A percentile compares a stretch with the other conserved stretches of the same genome.
Evolutionary conservation across 2,797 vertebrate species (phyloP).

Genomic region (Tarsius wallacei): DNA sequence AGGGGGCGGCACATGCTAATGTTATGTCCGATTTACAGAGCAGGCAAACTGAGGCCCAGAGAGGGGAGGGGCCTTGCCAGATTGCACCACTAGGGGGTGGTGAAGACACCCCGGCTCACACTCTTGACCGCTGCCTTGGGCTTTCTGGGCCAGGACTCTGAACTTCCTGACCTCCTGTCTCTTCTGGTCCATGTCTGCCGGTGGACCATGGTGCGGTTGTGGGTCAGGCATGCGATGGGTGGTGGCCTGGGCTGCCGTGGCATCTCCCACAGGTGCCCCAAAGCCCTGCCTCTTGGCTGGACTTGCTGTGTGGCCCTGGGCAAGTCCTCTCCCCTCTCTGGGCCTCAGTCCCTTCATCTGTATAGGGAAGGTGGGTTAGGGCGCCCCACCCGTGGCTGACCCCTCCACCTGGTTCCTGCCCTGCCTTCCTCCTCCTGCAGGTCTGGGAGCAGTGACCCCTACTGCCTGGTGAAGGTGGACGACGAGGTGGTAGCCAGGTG

Average conservation of each 20-base stretch:
- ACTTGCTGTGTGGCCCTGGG: background rate
- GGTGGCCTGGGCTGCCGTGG: background rate
- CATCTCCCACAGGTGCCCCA: background rate
- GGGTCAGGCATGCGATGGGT: fast-evolving
- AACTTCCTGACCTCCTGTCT: background rate
- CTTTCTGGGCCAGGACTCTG: background rate
- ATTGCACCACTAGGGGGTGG: background rate
- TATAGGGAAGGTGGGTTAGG: background rate
- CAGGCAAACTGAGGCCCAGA: background rate
- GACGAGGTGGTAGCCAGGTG: constrained; percentile 97
- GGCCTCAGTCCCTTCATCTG: background rate
- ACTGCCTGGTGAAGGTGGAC: constrained; percentile 97
- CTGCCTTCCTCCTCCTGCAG: constrained; percentile 83
- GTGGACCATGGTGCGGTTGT: background rate
- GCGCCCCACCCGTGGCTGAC: background rate
- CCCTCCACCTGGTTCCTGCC: fast-evolving
- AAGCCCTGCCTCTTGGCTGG: background rate
- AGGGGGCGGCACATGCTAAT: too few relatives aligned
- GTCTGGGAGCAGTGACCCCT: constrained; percentile 96
- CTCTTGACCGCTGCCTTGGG: too few relatives aligned
- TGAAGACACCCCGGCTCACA: fast-evolving
- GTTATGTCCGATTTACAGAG: background rate
- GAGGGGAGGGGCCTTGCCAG: background rate
- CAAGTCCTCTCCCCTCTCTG: background rate
- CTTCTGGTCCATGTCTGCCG: fast-evolving